phyloP scores from a whole-genome alignment of 2,888 invertebrate genomes.

The Arge pagana region DNA sequence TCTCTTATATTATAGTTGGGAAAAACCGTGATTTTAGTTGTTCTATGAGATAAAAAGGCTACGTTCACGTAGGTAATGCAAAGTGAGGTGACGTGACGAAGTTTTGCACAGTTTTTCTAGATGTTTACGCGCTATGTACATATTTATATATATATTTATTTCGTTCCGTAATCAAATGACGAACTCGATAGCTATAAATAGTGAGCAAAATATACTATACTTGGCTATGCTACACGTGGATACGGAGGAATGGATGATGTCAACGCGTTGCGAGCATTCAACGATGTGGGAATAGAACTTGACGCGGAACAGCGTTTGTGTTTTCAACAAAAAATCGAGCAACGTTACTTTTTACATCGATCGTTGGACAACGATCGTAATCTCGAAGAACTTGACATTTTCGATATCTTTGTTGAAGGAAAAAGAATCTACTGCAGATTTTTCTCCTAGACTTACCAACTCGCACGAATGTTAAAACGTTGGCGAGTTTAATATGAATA shows the following conservation, averaged over 20 bases:
- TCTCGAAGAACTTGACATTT: too few species aligned
- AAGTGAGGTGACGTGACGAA: background rate
- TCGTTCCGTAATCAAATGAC: slow-evolving; percentile 3
- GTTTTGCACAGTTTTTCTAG: too few species aligned
- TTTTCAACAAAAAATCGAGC: too few species aligned
- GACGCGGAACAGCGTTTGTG: too few species aligned
- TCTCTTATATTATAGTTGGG: too few species aligned
- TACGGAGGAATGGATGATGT: slow-evolving; percentile 14
- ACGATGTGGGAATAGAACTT: too few species aligned
- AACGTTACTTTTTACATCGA: too few species aligned
- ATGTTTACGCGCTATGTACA: slow-evolving; percentile 11
- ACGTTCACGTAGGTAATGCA: background rate
- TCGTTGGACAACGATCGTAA: too few species aligned
- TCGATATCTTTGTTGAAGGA: too few species aligned
- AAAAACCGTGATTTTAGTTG: too few species aligned
- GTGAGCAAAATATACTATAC: slow-evolving; percentile 31
- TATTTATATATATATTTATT: slow-evolving; percentile 17
- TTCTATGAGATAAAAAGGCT: background rate
- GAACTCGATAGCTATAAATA: slow-evolving; percentile 26
- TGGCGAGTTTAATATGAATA: slow-evolving; percentile 86
- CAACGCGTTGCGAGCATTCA: too few species aligned
- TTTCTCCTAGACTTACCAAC: background rate
- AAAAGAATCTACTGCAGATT: too few species aligned
- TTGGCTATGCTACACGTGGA: slow-evolving; percentile 4
- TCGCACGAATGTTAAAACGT: slow-evolving; percentile 66